Evolutionary conservation across 2,113 vertebrate species (phyloP).

Genomic region (Neogale vison): DNA sequence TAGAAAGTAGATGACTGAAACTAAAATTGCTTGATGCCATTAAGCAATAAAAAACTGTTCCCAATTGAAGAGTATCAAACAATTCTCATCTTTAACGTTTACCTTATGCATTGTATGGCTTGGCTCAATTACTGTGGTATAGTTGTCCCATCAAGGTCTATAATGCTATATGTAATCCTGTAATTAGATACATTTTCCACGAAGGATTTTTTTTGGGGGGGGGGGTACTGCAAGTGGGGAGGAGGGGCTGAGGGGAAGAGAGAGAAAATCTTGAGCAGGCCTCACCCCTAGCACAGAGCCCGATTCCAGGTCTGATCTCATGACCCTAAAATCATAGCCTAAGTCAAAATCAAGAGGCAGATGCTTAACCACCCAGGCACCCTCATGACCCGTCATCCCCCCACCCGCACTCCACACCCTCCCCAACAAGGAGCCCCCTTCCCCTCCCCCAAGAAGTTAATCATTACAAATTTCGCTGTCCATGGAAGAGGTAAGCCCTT

Average conservation of each 20-base stretch:
- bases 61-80: not conserved
- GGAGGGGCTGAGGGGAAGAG: not conserved
- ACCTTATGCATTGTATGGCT: not conserved
- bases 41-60: not conserved
- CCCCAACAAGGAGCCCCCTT: too few relatives aligned
- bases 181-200: not conserved
- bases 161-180: not conserved
- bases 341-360: not conserved
- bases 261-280: not conserved
- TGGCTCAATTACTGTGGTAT: not conserved
- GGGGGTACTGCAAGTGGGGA: too few relatives aligned
- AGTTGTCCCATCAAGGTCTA: not conserved
- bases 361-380: not conserved
- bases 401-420: too few relatives aligned
- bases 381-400: too few relatives aligned
- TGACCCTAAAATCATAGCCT: not conserved
- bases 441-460: not conserved
- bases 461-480: not conserved
- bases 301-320: not conserved
- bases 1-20: not conserved
- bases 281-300: not conserved
- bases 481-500: constrained; percentile 7
- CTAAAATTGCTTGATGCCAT: not conserved
- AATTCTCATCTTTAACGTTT: not conserved
- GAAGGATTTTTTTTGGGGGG: not conserved